phyloP scores from a whole-genome alignment of 1,140 invertebrate genomes.

The Chrysomallon squamiferum region DNA sequence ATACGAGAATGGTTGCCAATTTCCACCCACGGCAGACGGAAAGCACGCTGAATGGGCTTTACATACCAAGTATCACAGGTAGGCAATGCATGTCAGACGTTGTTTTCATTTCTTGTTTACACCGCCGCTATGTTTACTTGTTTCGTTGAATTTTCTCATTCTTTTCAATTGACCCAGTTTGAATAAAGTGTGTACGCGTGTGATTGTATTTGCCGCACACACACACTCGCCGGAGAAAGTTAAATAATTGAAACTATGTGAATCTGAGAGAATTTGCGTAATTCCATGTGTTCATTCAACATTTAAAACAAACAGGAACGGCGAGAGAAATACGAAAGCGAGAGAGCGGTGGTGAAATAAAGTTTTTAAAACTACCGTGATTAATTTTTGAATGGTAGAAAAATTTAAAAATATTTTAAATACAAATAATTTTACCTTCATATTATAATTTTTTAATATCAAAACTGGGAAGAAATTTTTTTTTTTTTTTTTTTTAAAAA shows the following conservation, averaged over 20 bases:
- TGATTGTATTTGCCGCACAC: constrained; percentile 3
- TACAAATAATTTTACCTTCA: too few relatives aligned
- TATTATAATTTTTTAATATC: too few relatives aligned
- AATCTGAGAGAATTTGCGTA: too few relatives aligned
- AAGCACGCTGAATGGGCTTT: constrained; percentile 41
- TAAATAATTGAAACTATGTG: background rate
- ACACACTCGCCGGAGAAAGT: background rate
- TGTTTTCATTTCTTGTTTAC: constrained; percentile 7
- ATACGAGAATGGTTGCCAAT: constrained; percentile 34
- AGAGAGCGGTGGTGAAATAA: too few relatives aligned
- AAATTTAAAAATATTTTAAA: too few relatives aligned
- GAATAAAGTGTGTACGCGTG: background rate
- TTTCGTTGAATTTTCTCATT: constrained; percentile 5
- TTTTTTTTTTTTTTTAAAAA: too few relatives aligned
- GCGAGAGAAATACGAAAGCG: too few relatives aligned
- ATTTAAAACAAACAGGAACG: too few relatives aligned
- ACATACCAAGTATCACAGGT: constrained; percentile 46
- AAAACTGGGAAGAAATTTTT: too few relatives aligned
- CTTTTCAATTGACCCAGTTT: constrained; percentile 3
- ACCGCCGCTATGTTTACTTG: constrained; percentile 3
- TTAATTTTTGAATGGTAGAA: too few relatives aligned
- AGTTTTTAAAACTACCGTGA: too few relatives aligned
- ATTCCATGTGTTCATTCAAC: too few relatives aligned
- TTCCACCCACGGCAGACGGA: constrained; percentile 41
- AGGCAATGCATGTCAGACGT: constrained; percentile 10